Evolutionary conservation across 1,140 invertebrate genomes (phyloP).

Genomic region (Listronotus oregonensis): DNA sequence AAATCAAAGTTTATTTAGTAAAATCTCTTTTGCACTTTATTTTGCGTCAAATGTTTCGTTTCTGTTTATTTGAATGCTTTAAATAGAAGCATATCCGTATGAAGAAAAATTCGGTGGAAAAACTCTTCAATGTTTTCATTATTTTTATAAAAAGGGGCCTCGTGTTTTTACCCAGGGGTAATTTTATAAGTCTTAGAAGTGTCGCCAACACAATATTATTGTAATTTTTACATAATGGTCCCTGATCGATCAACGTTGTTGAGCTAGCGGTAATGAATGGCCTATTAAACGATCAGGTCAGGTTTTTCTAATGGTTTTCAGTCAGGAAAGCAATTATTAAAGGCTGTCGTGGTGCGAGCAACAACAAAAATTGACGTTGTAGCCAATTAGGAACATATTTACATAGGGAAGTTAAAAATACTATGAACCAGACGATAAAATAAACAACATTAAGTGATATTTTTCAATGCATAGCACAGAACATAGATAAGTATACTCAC

Average conservation of each 20-base stretch:
- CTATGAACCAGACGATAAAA: too few relatives aligned
- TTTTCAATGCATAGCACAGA: too few relatives aligned
- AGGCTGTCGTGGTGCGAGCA: background rate
- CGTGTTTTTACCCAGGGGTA: background rate
- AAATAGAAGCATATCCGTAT: too few relatives aligned
- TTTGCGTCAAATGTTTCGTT: too few relatives aligned
- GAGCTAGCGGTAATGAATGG: constrained; percentile 10
- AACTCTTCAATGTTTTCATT: constrained; percentile 8
- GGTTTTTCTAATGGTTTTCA: constrained; percentile 15
- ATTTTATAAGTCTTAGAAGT: constrained; percentile 13
- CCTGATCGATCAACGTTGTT: constrained; percentile 11
- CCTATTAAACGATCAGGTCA: constrained; percentile 15
- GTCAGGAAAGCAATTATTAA: constrained; percentile 14
- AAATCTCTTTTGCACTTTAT: too few relatives aligned
- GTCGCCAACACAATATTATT: constrained; percentile 15
- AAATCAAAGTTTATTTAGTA: too few relatives aligned
- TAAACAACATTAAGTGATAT: too few relatives aligned
- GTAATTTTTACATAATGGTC: constrained; percentile 16
- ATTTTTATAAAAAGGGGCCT: constrained; percentile 4
- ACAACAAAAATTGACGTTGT: constrained; percentile 2
- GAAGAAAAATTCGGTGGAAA: background rate
- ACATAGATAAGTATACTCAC: too few relatives aligned
- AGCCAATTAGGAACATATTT: constrained; percentile 1
- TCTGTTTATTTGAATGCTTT: too few relatives aligned
- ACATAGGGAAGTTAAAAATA: too few relatives aligned